A percentile compares a stretch with the other conserved stretches of the same genome.
Evolutionary conservation across 2,113 vertebrate species (phyloP).

Genomic region (Amblyopsis rosae): DNA sequence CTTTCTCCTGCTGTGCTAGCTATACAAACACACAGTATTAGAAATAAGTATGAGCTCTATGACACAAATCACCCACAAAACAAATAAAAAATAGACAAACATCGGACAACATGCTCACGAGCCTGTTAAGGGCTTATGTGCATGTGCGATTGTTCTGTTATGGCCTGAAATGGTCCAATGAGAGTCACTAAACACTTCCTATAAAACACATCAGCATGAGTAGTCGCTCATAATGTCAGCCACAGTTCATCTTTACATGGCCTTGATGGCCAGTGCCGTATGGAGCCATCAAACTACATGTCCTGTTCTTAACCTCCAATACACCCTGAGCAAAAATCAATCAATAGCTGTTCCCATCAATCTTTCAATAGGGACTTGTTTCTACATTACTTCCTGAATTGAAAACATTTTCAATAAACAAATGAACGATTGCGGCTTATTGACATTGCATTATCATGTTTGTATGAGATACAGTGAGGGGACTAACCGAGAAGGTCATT

Average conservation of each 20-base stretch:
- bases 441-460: too few species aligned
- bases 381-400: background rate
- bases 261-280: conserved; percentile 23
- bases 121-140: background rate
- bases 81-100: conserved; percentile 57
- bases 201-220: conserved; percentile 4
- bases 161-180: background rate
- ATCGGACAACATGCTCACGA: background rate
- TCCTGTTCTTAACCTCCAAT: conserved; percentile 23
- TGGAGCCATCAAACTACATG: conserved; percentile 33
- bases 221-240: background rate
- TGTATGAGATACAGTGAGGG: too few species aligned
- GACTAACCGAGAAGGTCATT: too few species aligned
- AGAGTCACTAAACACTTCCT: conserved; percentile 8
- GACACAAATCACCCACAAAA: conserved; percentile 49
- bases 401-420: too few species aligned
- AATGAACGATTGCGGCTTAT: too few species aligned
- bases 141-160: too few species aligned
- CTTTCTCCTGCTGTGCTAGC: conserved; percentile 27
- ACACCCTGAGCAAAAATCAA: conserved; percentile 50
- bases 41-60: conserved; percentile 51
- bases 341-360: conserved; percentile 1
- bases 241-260: conserved; percentile 10
- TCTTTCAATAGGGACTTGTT: conserved; percentile 9
- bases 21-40: conserved; percentile 38